Conservation (phyloP, 1,140 invertebrate genomes). For the Goniozus legneri region DNA sequence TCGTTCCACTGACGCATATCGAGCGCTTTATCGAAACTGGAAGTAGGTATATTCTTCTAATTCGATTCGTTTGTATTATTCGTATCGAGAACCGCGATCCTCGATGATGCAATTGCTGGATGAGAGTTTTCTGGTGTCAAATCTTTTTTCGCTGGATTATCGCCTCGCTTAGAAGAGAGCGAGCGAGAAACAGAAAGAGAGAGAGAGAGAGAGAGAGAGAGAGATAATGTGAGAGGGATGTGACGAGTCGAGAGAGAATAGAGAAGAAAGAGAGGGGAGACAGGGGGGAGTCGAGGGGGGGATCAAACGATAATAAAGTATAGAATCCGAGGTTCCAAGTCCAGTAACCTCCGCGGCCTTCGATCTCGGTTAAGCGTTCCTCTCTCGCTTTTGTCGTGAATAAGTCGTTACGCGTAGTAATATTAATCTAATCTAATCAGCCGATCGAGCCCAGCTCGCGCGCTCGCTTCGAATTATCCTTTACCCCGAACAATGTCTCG, state of each 20-base stretch:
- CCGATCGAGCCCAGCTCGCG: too few species aligned
- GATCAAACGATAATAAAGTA: not conserved
- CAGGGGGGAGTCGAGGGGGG: not conserved
- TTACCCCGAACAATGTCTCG: not conserved
- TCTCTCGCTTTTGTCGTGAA: not conserved
- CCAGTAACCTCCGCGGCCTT: conserved; percentile 9
- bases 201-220: not conserved
- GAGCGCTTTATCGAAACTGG: too few species aligned
- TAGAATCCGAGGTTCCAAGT: conserved; percentile 9
- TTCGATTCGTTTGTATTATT: too few species aligned
- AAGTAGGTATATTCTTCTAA: too few species aligned
- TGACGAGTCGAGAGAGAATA: not conserved
- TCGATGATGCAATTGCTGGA: too few species aligned
- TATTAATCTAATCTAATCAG: conserved; percentile 28
- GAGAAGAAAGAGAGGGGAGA: not conserved
- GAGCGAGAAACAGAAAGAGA: not conserved
- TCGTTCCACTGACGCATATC: too few species aligned
- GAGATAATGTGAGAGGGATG: not conserved
- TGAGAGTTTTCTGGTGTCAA: too few species aligned
- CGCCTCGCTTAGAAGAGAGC: too few species aligned
- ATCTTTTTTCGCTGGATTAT: too few species aligned
- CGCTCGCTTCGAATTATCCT: too few species aligned
- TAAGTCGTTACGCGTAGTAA: not conserved
- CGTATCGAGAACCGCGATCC: too few species aligned
- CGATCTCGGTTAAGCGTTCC: not conserved